phyloP scores from a whole-genome alignment of 2,888 invertebrate genomes.

The Cephonodes hylas region DNA sequence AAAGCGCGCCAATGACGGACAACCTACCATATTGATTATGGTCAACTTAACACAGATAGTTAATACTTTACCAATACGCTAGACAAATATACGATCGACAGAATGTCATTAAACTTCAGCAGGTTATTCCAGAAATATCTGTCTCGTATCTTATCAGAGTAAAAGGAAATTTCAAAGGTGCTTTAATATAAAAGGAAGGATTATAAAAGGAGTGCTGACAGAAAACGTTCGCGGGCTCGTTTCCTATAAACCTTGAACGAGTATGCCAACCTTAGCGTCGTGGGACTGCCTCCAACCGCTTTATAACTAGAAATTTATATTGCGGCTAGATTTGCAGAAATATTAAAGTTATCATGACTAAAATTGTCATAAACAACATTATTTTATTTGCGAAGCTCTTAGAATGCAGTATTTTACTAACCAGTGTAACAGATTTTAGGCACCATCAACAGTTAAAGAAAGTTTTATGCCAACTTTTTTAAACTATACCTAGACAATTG shows the following conservation, averaged over 20 bases:
- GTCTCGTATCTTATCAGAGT: constrained; percentile 19
- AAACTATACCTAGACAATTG: too few relatives aligned
- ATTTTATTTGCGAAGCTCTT: background rate
- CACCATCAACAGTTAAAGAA: too few relatives aligned
- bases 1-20: too few relatives aligned
- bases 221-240: constrained; percentile 30
- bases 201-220: constrained; percentile 34
- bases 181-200: constrained; percentile 30
- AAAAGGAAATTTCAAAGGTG: constrained; percentile 27
- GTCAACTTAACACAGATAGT: too few relatives aligned
- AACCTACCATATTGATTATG: too few relatives aligned
- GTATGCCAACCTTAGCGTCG: constrained; percentile 48
- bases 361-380: background rate
- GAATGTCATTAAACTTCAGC: background rate
- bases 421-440: too few relatives aligned
- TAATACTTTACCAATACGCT: too few relatives aligned
- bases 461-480: too few relatives aligned
- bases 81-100: background rate
- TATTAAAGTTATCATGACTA: background rate
- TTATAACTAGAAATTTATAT: constrained; percentile 25
- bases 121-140: constrained; percentile 11
- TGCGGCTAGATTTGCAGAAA: background rate
- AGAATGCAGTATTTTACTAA: too few relatives aligned
- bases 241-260: constrained; percentile 52
- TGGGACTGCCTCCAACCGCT: constrained; percentile 37